Percentiles rank a stretch among this genome's conserved stretches.
These are phyloP conservation scores for Tromatobia lineatoria DNA, from an alignment of 2,888 invertebrate genomes.

Conservation along the genomic window DNA sequence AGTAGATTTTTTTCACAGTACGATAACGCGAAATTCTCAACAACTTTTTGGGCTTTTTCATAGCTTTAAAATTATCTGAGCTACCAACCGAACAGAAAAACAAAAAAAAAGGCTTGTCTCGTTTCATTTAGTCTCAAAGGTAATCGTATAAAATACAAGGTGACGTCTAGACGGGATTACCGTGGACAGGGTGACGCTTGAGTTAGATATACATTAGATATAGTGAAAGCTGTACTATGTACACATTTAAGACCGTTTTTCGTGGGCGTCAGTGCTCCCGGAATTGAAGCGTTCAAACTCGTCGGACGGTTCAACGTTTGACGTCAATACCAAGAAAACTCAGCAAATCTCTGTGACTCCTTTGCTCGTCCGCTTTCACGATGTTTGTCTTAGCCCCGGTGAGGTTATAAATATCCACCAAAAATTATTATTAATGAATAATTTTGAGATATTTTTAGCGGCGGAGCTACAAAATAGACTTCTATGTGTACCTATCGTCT, in stretches of 20 bases:
- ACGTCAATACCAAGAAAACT: slow-evolving; percentile 64
- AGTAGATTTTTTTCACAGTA: too few relatives aligned
- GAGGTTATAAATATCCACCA: slow-evolving; percentile 50
- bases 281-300: slow-evolving; percentile 40
- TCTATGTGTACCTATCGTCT: slow-evolving; percentile 24
- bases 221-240: slow-evolving; percentile 9
- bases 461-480: slow-evolving; percentile 15
- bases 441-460: slow-evolving; percentile 13
- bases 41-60: neutral
- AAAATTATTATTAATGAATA: slow-evolving; percentile 48
- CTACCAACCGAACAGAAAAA: neutral
- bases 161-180: neutral
- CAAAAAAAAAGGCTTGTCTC: neutral
- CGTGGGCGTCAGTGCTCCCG: slow-evolving; percentile 61
- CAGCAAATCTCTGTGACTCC: slow-evolving; percentile 33
- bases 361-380: slow-evolving; percentile 28
- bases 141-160: neutral
- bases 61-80: neutral
- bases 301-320: slow-evolving; percentile 59
- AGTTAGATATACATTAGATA: slow-evolving; percentile 20
- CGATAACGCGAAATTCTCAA: too few relatives aligned
- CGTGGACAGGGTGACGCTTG: slow-evolving; percentile 23
- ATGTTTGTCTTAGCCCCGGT: slow-evolving; percentile 41
- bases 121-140: neutral
- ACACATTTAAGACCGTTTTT: slow-evolving; percentile 5